A percentile compares a stretch with the other conserved stretches of the same genome.
Evolutionary conservation across 2,113 vertebrate genomes (phyloP).

Genomic region (Pseudonaja textilis): DNA sequence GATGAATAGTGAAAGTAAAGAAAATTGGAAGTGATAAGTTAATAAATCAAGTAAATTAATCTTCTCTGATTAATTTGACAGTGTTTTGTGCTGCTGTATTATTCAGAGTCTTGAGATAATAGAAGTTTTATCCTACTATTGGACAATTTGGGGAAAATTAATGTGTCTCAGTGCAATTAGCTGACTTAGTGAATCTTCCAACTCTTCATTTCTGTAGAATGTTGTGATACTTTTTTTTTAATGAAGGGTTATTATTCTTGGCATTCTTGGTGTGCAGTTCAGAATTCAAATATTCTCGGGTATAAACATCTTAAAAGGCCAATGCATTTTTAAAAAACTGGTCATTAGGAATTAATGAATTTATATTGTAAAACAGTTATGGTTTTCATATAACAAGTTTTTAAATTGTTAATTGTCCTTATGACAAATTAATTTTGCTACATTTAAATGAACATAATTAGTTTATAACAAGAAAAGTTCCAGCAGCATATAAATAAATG

Average conservation of each 20-base stretch:
- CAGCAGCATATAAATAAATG: not conserved
- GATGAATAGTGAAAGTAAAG: not conserved
- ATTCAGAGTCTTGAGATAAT: constrained; percentile 1
- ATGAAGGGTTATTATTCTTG: not conserved
- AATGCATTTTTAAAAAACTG: not conserved
- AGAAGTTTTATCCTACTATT: not conserved
- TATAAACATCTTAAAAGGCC: not conserved
- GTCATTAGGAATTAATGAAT: not conserved
- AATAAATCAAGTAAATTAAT: not conserved
- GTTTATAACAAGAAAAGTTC: not conserved
- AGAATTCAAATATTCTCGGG: not conserved
- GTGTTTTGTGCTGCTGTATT: not conserved
- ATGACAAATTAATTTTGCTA: not conserved
- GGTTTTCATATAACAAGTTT: not conserved
- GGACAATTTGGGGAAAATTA: not conserved
- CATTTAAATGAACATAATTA: not conserved
- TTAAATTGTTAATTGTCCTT: not conserved
- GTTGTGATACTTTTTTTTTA: not conserved
- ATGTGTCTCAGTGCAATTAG: not conserved
- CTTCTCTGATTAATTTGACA: not conserved
- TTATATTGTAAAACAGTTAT: constrained; percentile 1
- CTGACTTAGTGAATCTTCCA: not conserved
- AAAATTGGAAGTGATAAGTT: not conserved
- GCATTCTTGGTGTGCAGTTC: not conserved
- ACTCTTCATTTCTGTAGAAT: not conserved